Base-by-base conservation (phyloP, 2,888 invertebrate genomes). In the Allacma fusca region DNA sequence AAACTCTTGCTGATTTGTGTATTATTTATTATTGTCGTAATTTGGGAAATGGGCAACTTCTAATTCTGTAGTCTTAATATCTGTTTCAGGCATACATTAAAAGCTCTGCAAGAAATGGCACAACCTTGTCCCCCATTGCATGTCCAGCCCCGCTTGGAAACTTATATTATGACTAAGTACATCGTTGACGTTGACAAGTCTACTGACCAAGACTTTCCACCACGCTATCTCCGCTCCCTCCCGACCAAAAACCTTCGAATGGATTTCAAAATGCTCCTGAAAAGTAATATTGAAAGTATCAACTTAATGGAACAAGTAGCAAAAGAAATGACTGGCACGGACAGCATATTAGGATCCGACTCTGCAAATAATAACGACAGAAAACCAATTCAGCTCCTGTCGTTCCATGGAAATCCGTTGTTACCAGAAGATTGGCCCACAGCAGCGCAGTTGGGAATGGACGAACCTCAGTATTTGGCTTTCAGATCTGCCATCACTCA, bases 71-170 rank as follows among this genome's bases (percentile, higher is more conserved):
- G n/a, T n/a, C n/a, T n/a, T n/a, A n/a, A n/a, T n/a, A n/a, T n/a
- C n/a, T n/a, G n/a, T 65, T 29, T n/a, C 59, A 78, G 78, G 5
- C 75, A 78, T 70, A 78, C 78, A 1, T 34, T 94, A 74, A 89
- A 88, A 81, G 92, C 91, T n/a, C 85, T 95, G 24, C 90, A 92
- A 84, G 86, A 87, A 0, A 89, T 91, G 73, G 29, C 19, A 1
- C 7, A 4, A 19, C 44, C n/a, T 16, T 23, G n/a, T 26, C 13
- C 70, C 4, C 50, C 70, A 2, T 86, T 87, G 62, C 84, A 87
- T 28, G 87, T 89, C 12, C 88, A 88, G 44, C 89, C 93, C 82
- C 92, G 93, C 0, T 90, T 94, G 90, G n/a, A 70, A 50, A 70
- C 2, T 1, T 50, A 50, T 19, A 43, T 4, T 1, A 70, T 70